Conservation (phyloP, 2,888 invertebrate species). For the Drosophila meridionalis region DNA sequence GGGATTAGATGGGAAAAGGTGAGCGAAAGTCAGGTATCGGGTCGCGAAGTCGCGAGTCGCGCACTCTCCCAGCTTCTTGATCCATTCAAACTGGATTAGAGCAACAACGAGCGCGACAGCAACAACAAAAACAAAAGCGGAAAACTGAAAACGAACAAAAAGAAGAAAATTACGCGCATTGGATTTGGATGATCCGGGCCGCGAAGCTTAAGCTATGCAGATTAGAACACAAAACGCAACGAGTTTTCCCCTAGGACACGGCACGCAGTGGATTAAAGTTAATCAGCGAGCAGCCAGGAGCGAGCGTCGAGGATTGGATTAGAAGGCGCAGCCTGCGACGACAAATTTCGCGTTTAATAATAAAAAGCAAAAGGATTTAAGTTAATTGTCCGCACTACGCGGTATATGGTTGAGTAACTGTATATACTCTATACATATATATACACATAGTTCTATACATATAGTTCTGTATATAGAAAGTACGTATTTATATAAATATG, state of each 20-base stretch:
- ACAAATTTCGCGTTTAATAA: conserved; percentile 58
- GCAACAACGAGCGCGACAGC: conserved; percentile 24
- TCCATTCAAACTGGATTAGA: conserved; percentile 74
- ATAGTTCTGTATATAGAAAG: not conserved
- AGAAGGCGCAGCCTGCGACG: conserved; percentile 25
- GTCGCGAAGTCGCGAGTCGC: conserved; percentile 52
- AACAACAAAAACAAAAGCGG: conserved; percentile 14
- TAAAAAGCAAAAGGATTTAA: conserved; percentile 78
- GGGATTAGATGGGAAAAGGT: conserved; percentile 67
- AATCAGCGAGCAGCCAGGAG: conserved; percentile 31
- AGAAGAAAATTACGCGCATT: conserved; percentile 51
- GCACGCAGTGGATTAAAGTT: conserved; percentile 64
- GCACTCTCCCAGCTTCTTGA: conserved; percentile 50
- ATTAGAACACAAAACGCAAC: conserved; percentile 56
- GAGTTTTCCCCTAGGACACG: conserved; percentile 61
- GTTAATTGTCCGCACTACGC: conserved; percentile 47
- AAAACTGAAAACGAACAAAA: conserved; percentile 18
- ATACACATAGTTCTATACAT: not conserved
- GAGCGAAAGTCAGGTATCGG: conserved; percentile 68
- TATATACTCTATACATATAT: not conserved
- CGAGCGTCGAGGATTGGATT: conserved; percentile 21
- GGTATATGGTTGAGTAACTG: conserved; percentile 18
- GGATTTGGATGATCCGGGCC: conserved; percentile 74
- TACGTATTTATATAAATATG: not conserved
- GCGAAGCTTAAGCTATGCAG: conserved; percentile 69